These are phyloP conservation scores for Callosobruchus maculatus DNA, from an alignment of 2,888 invertebrate species.

Conservation along the genomic window DNA sequence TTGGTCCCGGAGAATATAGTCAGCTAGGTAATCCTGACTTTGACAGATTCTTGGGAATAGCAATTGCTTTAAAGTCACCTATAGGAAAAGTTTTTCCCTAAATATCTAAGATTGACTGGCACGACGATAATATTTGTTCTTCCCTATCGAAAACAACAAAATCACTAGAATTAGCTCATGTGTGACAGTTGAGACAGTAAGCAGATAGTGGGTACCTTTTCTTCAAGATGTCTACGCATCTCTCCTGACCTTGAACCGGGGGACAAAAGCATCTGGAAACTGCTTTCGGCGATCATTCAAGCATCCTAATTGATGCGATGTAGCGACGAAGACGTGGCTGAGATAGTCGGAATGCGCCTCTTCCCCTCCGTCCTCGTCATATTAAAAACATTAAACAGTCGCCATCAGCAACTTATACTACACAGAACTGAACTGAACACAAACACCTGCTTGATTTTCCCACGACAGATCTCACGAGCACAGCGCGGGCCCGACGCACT, in stretches of 20 bases:
- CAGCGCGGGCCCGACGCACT: conserved; percentile 10
- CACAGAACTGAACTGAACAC: conserved; percentile 8
- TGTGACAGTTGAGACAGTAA: too few species aligned
- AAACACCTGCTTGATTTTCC: conserved; percentile 46
- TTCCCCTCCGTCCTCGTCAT: not conserved
- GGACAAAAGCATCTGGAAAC: not conserved
- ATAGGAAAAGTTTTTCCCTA: too few species aligned
- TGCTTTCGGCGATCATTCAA: not conserved
- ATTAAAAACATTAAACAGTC: not conserved
- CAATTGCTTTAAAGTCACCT: too few species aligned
- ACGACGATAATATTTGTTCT: too few species aligned
- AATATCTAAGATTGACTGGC: too few species aligned
- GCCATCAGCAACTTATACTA: not conserved
- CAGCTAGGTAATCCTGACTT: too few species aligned
- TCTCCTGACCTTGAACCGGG: not conserved
- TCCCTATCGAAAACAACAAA: too few species aligned
- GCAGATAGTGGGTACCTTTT: too few species aligned
- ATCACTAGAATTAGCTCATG: too few species aligned
- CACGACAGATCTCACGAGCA: conserved; percentile 31
- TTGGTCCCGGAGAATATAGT: too few species aligned
- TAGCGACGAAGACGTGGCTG: not conserved
- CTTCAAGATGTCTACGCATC: too few species aligned
- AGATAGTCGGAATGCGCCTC: not conserved
- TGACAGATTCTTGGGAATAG: too few species aligned
- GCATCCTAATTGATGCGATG: not conserved